Evolutionary conservation across 1,140 invertebrate species (phyloP).

Genomic region (Scylla paramamosain): DNA sequence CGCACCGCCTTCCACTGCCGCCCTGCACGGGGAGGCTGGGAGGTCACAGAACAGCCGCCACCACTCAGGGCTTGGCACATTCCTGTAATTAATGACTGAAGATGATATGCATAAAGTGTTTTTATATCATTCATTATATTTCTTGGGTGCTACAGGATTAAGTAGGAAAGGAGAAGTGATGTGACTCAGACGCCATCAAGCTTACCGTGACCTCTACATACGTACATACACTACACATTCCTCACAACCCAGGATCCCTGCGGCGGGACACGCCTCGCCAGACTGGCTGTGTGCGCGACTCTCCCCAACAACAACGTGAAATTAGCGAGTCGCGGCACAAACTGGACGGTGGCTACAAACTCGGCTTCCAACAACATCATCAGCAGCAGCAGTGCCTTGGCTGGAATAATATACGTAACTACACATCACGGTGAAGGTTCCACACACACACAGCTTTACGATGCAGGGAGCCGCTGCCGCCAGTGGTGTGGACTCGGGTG

Average conservation of each 20-base stretch:
- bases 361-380: neutral
- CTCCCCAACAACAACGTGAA: neutral
- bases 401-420: neutral
- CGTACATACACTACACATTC: neutral
- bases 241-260: neutral
- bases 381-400: neutral
- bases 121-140: neutral
- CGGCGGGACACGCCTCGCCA: neutral
- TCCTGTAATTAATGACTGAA: neutral
- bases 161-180: conserved; percentile 21
- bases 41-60: neutral
- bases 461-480: neutral
- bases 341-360: neutral
- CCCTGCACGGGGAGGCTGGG: too few species aligned
- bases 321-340: neutral
- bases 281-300: neutral
- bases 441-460: neutral
- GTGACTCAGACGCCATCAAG: neutral
- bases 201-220: neutral
- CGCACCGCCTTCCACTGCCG: too few species aligned
- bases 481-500: neutral
- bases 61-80: neutral
- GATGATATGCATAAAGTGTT: neutral
- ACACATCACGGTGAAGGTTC: neutral
- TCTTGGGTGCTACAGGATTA: neutral